These are phyloP conservation scores for Phyllopteryx taeniolatus DNA, from an alignment of 2,113 vertebrate species.

Conservation along the genomic window DNA sequence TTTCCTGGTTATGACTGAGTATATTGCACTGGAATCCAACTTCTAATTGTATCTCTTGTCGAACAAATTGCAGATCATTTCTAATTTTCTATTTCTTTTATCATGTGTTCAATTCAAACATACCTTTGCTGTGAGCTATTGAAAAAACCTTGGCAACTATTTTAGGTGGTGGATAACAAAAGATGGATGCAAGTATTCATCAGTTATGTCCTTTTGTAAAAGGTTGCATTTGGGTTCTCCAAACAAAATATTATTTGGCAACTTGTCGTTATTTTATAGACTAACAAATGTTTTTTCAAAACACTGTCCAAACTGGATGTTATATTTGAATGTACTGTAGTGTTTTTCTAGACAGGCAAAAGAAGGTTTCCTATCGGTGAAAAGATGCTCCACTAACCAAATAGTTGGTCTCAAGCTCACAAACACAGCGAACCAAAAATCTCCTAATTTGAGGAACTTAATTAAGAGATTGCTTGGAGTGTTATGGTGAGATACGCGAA, in stretches of 20 bases:
- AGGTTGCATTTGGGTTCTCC: background rate
- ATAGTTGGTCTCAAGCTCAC: background rate
- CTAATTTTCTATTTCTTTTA: background rate
- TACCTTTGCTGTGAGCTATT: background rate
- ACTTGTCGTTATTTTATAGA: background rate
- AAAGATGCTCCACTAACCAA: background rate
- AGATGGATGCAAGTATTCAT: background rate
- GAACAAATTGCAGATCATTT: background rate
- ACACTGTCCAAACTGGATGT: background rate
- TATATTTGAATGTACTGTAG: background rate
- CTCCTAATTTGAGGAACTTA: slow-evolving; percentile 59
- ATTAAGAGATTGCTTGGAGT: slow-evolving; percentile 59
- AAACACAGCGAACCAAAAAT: slow-evolving; percentile 35
- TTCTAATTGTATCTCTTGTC: background rate
- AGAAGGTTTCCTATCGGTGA: background rate
- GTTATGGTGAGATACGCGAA: slow-evolving; percentile 36
- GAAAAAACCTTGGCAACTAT: background rate
- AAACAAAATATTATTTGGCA: background rate
- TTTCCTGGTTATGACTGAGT: background rate
- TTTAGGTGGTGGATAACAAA: background rate
- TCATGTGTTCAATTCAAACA: background rate
- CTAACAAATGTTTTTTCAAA: background rate
- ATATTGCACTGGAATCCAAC: background rate
- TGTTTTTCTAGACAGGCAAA: background rate
- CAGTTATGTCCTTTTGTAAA: background rate